A percentile compares a stretch with the other conserved stretches of the same genome.
Evolutionary conservation across 2,888 invertebrate genomes (phyloP).

Genomic region (Cyclophora punctaria): DNA sequence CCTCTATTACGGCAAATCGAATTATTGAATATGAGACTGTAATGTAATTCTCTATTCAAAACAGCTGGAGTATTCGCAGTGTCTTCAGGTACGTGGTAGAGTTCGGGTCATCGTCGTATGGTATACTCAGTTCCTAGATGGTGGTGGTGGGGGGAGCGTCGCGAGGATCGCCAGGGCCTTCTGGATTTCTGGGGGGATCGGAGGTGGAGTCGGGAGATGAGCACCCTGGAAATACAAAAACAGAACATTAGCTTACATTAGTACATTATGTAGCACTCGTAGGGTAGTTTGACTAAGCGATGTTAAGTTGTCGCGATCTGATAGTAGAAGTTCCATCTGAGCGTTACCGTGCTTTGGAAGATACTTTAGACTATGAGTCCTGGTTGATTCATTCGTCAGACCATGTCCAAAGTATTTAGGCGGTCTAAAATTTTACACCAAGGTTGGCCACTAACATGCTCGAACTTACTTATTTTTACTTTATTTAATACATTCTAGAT

Average conservation of each 20-base stretch:
- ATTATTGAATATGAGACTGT: too few species aligned
- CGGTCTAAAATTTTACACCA: too few species aligned
- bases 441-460: too few species aligned
- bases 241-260: too few species aligned
- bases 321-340: too few species aligned
- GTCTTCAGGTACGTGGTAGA: constrained; percentile 28
- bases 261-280: too few species aligned
- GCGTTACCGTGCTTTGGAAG: not conserved
- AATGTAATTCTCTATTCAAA: constrained; percentile 36
- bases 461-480: too few species aligned
- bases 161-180: constrained; percentile 82
- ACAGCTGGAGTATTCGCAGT: constrained; percentile 35
- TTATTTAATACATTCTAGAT: too few species aligned
- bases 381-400: not conserved
- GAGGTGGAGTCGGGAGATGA: constrained; percentile 85
- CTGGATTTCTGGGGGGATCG: constrained; percentile 83
- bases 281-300: too few species aligned
- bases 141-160: constrained; percentile 75
- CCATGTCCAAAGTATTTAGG: too few species aligned
- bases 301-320: too few species aligned
- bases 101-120: constrained; percentile 9
- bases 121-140: constrained; percentile 36
- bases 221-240: constrained; percentile 71
- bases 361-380: constrained; percentile 8
- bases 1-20: too few species aligned